These are phyloP conservation scores for roundworm (Caenorhabditis elegans) DNA, from an alignment of 1,140 invertebrate genomes.

Conservation along the genomic window WBcel235 BX284602.5:6641001-6641500, in stretches of 20 bases:
- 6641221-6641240: slow-evolving; percentile 36
- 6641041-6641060: neutral
- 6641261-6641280: neutral
- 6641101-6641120: neutral
- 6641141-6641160: slow-evolving; percentile 27
- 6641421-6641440: slow-evolving; percentile 38
- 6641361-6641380: slow-evolving; percentile 22
- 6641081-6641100: neutral
- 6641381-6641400: slow-evolving; percentile 21
- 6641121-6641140: slow-evolving; percentile 32
- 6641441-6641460: neutral
- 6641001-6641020: slow-evolving; percentile 32
- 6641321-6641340: neutral
- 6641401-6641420: slow-evolving; percentile 37
- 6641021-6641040: slow-evolving; percentile 5
- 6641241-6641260: too few relatives aligned
- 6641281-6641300: neutral
- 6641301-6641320: neutral
- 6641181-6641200: slow-evolving; percentile 26
- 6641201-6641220: slow-evolving; percentile 38
- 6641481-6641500: too few relatives aligned
- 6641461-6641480: neutral
- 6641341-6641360: slow-evolving; percentile 17
- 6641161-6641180: slow-evolving; percentile 34
- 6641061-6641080: neutral